Evolutionary conservation across 2,113 vertebrate genomes (phyloP).

Genomic region (Aegithalos caudatus): DNA sequence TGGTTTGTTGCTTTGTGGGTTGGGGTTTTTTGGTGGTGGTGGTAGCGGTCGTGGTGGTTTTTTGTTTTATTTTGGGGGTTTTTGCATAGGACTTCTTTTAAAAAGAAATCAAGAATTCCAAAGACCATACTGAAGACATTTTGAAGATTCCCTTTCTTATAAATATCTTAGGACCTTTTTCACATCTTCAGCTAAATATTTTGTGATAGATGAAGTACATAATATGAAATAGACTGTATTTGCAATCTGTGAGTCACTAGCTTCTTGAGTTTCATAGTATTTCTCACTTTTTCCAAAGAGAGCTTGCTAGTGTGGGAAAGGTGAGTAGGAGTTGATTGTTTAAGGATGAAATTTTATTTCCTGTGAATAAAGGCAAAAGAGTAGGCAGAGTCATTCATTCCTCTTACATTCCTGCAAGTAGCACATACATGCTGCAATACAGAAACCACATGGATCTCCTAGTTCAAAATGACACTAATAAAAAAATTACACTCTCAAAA

Average conservation of each 20-base stretch:
- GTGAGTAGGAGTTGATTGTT: background rate
- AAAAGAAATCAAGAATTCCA: background rate
- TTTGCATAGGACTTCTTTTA: background rate
- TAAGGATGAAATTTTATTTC: background rate
- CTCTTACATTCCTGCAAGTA: background rate
- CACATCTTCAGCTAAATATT: background rate
- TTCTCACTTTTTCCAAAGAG: background rate
- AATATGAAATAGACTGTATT: background rate
- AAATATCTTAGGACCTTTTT: background rate
- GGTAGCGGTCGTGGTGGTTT: fast-evolving
- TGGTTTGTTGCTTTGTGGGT: background rate
- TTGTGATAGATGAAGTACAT: background rate
- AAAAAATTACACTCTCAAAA: background rate
- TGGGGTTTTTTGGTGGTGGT: background rate
- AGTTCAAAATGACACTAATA: background rate
- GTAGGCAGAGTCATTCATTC: background rate
- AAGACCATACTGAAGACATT: background rate
- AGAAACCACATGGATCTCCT: background rate
- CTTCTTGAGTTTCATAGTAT: background rate
- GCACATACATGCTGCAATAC: background rate
- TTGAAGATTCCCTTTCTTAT: background rate
- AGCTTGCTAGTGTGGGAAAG: background rate
- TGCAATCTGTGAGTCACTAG: background rate
- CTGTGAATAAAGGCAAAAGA: background rate
- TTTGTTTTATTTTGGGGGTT: background rate